Evolutionary conservation across 2,113 vertebrate species (phyloP), one percentile per base, ranked within the genome.

Genomic region (Rhabdomys dilectus): DNA sequence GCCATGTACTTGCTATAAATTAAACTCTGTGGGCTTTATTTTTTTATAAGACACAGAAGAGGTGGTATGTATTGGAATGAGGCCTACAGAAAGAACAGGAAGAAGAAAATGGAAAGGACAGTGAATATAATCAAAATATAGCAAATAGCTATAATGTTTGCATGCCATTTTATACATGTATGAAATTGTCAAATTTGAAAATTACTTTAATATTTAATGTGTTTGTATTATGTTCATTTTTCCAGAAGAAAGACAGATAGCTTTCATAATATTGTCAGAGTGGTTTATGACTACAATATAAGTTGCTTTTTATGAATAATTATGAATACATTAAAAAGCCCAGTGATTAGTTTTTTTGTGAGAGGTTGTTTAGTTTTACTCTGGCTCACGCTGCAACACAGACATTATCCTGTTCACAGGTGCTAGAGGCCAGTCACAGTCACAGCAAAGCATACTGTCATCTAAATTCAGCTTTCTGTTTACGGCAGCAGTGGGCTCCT

Each of bases 181-280:
- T 42, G n/a, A 84, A 62, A 42, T 39, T 29, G n/a, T 85, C 82
- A 86, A 86, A 45, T 19, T 86, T 86, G 53, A 45, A 85, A 85
- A 85, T 64, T 42, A 45, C 58, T 85, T 85, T 48, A 48, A 88
- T 88, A 29, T 64, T 95, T 68, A 85, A 8, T 95, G 10, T 85
- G 7, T 17, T 76, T 60, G 26, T 26, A 5, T 64, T 29, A 70
- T 48, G 22, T 16, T 24, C 12, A 39, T 39, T 82, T 34, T 51
- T 48, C 58, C 78, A 53, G 13, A 48, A 88, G 85, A 22, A 80
- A 42, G 21, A 42, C 5, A 39, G n/a, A 62, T n/a, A 87, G 75
- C 19, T 42, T 89, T 92, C 75, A 84, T 72, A 80, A 48, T 58
- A 93, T 53, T 91, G 36, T 81, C 88, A 70, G 86, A 93, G 5